These are phyloP conservation scores for Isaurus tuberculatus DNA, from an alignment of 92 coral and sea anemone species.

Conservation along the genomic window DNA sequence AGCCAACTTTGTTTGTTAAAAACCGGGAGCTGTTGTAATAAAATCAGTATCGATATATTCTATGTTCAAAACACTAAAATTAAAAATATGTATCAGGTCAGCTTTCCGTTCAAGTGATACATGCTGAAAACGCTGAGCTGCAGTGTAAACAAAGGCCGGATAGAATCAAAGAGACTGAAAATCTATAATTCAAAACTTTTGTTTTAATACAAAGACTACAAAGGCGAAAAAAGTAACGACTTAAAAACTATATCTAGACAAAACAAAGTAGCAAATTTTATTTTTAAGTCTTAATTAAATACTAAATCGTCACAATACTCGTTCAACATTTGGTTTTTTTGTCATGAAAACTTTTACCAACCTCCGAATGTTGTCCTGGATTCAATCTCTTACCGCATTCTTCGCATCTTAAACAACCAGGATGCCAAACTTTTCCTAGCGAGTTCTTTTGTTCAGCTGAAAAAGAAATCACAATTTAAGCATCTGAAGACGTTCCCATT, in stretches of 20 bases:
- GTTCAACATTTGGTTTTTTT: not conserved
- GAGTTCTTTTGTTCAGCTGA: constrained; percentile 97
- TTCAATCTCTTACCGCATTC: constrained; percentile 96
- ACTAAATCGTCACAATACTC: too few species aligned
- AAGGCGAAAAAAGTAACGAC: not conserved
- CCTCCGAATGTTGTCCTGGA: constrained; percentile 99
- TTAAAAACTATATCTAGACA: not conserved
- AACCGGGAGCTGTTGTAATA: too few species aligned
- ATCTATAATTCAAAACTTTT: too few species aligned
- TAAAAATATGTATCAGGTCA: not conserved
- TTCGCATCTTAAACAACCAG: constrained; percentile 92
- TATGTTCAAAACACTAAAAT: constrained; percentile 12
- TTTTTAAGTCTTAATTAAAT: not conserved
- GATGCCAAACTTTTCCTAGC: constrained; percentile 98
- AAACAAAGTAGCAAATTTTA: not conserved
- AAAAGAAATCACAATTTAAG: not conserved
- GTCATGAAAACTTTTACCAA: constrained; percentile 17
- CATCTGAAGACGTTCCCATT: not conserved
- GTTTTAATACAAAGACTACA: too few species aligned
- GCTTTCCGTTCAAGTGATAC: not conserved
- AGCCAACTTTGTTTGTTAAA: too few species aligned
- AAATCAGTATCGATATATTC: too few species aligned
- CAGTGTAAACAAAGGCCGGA: not conserved
- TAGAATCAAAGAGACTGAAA: too few species aligned
- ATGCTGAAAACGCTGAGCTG: not conserved